A percentile compares a stretch with the other conserved stretches of the same genome.
Conservation (phyloP, 2,888 invertebrate genomes). For the Chrysodeixis includens region DNA sequence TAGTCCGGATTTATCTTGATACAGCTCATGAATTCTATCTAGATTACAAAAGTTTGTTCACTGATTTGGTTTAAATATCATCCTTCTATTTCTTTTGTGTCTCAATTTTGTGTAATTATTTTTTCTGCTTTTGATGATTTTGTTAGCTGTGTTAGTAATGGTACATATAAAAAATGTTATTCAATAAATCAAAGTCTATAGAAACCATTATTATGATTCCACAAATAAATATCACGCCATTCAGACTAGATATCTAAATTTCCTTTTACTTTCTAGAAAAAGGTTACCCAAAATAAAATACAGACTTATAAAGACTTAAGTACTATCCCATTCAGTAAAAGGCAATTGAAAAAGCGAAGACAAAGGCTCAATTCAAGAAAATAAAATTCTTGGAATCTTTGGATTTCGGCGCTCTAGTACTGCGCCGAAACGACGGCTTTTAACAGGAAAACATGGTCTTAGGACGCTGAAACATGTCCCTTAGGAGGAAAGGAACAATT, state of each 20-base stretch:
- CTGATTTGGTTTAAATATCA: conserved; percentile 11
- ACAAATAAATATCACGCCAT: too few relatives aligned
- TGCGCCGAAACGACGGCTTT: conserved; percentile 31
- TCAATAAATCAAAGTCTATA: too few relatives aligned
- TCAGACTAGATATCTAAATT: not conserved
- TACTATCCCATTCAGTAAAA: conserved; percentile 19
- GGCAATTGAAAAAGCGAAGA: conserved; percentile 46
- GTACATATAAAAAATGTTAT: too few relatives aligned
- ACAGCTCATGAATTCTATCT: conserved; percentile 38
- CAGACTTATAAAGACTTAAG: conserved; percentile 20
- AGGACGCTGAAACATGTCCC: conserved; percentile 46
- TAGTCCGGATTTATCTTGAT: conserved; percentile 58
- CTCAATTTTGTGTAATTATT: too few relatives aligned
- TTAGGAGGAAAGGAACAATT: conserved; percentile 42
- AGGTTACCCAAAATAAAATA: conserved; percentile 4
- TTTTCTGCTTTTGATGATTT: too few relatives aligned
- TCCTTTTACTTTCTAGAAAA: conserved; percentile 7
- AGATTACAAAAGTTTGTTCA: conserved; percentile 44
- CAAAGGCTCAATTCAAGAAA: conserved; percentile 27
- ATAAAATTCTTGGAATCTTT: conserved; percentile 36
- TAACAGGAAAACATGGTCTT: conserved; percentile 47
- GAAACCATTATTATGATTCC: too few relatives aligned
- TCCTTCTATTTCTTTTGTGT: too few relatives aligned
- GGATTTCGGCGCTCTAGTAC: conserved; percentile 41
- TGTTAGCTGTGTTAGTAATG: too few relatives aligned